Evolutionary conservation across 1,140 invertebrate species (phyloP), one percentile per base, ranked within the genome.

Genomic region (Aphaenogaster floridana): DNA sequence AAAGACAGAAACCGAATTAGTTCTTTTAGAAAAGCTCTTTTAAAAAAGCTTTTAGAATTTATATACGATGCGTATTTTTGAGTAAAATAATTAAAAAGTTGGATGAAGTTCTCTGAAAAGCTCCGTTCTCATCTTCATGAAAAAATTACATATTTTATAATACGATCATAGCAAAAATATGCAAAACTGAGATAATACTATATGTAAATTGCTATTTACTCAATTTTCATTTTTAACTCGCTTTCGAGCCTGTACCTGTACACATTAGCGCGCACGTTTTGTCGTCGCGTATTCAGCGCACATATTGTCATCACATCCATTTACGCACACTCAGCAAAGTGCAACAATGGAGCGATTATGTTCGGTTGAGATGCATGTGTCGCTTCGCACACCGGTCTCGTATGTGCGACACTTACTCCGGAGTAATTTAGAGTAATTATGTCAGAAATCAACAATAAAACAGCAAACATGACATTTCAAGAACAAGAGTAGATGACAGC

Each of bases 361-460:
- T 36, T 79, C 17, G 17, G 28, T n/a, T 64, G 28, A 78, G 15
- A 3, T 78, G 4, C 42, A 66, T 21, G 28, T 66, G 42, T 45
- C 17, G 39, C 45, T 79, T 64, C 6, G n/a, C 45, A 64, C 34
- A 36, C 28, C 15, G 3, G 28, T 50, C 57, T 66, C 17, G 28
- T 50, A 36, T 11, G 3, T 36, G 28, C 28, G 17, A 66, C 9
- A 28, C 11, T 79, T 61, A 78, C 21, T 11, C 45, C 0, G 28
- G 9, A 8, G 28, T 79, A 79, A 79, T 79, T 79, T 79, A 64
- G 6, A 79, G 28, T 63, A 45, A 78, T 77, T 79, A 79, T 77
- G 54, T n/a, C 28, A 64, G 28, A 79, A 79, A 79, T 79, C 42
- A 48, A 50, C 59, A 36, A 39, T 50, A 59, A 78, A 78, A 64